Percentiles rank a stretch among this genome's conserved stretches.
phyloP scores from a whole-genome alignment of 2,888 invertebrate species.

The Petrolisthes cinctipes region DNA sequence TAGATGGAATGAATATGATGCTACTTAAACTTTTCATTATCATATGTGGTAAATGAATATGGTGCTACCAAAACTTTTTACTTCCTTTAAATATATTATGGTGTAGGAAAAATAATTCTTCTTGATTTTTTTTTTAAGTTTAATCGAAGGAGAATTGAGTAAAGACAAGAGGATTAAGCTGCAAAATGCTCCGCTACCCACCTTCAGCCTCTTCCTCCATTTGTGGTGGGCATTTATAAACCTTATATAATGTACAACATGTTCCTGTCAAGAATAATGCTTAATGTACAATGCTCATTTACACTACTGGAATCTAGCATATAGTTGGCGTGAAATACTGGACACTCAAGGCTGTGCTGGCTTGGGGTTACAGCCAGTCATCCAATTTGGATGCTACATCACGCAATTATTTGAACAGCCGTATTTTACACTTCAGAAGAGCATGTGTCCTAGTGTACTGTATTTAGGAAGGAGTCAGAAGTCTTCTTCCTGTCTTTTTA shows the following conservation, averaged over 20 bases:
- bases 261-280: slow-evolving; percentile 17
- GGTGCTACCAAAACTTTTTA: no score
- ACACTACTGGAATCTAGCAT: slow-evolving; percentile 56
- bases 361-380: background rate
- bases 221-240: background rate
- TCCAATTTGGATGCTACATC: background rate
- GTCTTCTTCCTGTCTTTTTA: no score
- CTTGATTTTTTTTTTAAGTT: background rate
- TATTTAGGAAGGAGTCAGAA: no score
- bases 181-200: slow-evolving; percentile 12
- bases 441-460: no score
- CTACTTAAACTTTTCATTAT: no score
- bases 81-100: no score
- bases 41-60: no score
- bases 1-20: no score
- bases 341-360: slow-evolving; percentile 7
- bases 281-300: slow-evolving; percentile 57
- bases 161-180: slow-evolving; percentile 15
- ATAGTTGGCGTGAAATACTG: slow-evolving; percentile 28
- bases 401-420: background rate
- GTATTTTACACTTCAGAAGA: no score
- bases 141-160: slow-evolving; percentile 12
- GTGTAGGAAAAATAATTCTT: no score
- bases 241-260: slow-evolving; percentile 4
- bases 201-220: background rate